A percentile compares a stretch with the other conserved stretches of the same genome.
phyloP scores from a whole-genome alignment of 2,797 vertebrate species.

The Crax fasciolata region DNA sequence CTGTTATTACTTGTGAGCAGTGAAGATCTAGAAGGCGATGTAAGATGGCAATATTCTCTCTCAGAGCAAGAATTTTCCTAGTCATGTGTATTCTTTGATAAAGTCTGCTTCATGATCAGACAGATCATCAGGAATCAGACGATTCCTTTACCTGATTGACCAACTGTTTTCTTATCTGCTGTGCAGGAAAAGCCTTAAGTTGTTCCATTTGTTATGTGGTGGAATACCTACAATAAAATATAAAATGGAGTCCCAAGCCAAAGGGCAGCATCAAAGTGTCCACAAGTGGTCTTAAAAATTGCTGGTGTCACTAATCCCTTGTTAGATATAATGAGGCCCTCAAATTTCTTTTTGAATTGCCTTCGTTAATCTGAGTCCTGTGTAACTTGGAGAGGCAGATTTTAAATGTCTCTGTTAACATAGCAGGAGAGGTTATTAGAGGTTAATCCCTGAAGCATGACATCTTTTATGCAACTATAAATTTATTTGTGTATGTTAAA shows the following conservation, averaged over 20 bases:
- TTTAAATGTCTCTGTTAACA: slow-evolving; percentile 73
- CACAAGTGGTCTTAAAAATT: slow-evolving; percentile 59
- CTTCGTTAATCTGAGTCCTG: slow-evolving; percentile 64
- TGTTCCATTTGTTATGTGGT: background rate
- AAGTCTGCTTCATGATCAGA: background rate
- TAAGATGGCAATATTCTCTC: background rate
- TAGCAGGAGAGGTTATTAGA: slow-evolving; percentile 65
- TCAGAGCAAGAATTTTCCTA: background rate
- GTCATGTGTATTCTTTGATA: background rate
- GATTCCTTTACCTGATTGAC: background rate
- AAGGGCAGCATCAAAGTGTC: slow-evolving; percentile 63
- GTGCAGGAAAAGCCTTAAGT: background rate
- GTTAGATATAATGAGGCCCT: slow-evolving; percentile 74
- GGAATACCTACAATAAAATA: background rate
- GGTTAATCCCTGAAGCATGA: slow-evolving; percentile 75
- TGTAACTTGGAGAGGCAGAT: slow-evolving; percentile 66
- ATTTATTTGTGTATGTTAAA: slow-evolving; percentile 70
- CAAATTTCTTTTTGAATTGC: slow-evolving; percentile 68
- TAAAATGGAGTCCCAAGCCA: slow-evolving; percentile 27
- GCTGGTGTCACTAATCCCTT: slow-evolving; percentile 72
- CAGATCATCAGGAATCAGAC: no score
- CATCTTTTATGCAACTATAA: slow-evolving; percentile 65
- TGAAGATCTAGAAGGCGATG: no score
- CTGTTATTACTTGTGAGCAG: background rate
- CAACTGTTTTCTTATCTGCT: background rate